Percentiles rank a stretch among this genome's conserved stretches.
phyloP scores from a whole-genome alignment of 2,888 invertebrate genomes.

The Protonemura montana region DNA sequence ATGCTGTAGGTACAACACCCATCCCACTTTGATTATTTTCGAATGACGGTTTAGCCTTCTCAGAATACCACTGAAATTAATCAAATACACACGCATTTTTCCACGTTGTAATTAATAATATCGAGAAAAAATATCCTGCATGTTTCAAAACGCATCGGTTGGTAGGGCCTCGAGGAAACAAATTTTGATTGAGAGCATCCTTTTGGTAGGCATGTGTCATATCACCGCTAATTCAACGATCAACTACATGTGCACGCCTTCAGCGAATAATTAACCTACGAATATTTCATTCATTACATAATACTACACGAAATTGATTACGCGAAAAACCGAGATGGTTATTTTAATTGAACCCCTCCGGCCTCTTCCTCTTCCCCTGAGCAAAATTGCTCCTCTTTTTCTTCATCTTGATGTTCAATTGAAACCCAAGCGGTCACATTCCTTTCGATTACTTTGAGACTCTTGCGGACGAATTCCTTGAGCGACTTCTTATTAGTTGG shows the following conservation, averaged over 20 bases:
- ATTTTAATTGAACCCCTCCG: not conserved
- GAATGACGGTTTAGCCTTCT: not conserved
- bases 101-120: too few species aligned
- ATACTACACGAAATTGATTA: not conserved
- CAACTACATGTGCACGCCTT: not conserved
- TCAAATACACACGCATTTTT: too few species aligned
- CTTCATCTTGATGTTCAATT: constrained; percentile 7
- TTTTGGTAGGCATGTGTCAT: too few species aligned
- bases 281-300: not conserved
- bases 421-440: constrained; percentile 23
- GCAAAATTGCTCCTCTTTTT: not conserved
- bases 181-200: too few species aligned
- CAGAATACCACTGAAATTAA: too few species aligned
- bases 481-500: constrained; percentile 14
- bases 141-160: too few species aligned
- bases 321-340: not conserved
- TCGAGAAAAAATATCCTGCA: too few species aligned
- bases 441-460: constrained; percentile 31
- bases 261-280: not conserved
- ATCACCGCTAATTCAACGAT: too few species aligned
- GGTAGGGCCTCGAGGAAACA: too few species aligned
- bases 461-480: constrained; percentile 24
- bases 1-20: too few species aligned
- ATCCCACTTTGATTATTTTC: too few species aligned
- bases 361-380: not conserved